A percentile compares a stretch with the other conserved stretches of the same genome.
These are phyloP conservation scores for Microcebus lehilahytsara DNA, from an alignment of 2,113 vertebrate genomes.

Conservation along the genomic window DNA sequence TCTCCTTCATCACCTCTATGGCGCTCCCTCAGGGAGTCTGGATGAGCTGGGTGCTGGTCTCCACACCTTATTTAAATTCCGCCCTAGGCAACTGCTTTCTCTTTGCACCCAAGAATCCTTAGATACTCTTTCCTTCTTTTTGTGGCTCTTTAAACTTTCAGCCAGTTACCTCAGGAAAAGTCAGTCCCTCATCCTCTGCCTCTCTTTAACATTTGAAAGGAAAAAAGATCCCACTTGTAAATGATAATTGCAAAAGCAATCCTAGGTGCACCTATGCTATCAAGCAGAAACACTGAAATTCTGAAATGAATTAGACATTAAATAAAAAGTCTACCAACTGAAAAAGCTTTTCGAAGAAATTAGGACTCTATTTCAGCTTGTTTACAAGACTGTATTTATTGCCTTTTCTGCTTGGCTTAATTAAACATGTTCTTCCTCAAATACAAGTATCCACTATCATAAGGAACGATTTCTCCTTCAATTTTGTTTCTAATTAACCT, in stretches of 20 bases:
- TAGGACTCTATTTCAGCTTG: neutral
- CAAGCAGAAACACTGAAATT: neutral
- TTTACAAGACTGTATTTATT: constrained; percentile 6
- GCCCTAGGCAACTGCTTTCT: neutral
- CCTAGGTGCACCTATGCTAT: neutral
- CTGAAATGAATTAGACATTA: neutral
- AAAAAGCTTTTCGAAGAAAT: neutral
- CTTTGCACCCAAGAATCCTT: neutral
- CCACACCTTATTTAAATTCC: neutral
- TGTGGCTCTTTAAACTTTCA: neutral
- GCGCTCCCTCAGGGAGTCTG: neutral
- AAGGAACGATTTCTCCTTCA: neutral
- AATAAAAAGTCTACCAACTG: neutral
- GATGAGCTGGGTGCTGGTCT: neutral
- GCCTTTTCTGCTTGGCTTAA: neutral
- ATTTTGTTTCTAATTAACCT: constrained; percentile 53
- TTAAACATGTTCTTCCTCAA: neutral
- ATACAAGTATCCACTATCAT: neutral
- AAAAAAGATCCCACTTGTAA: neutral
- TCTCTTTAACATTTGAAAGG: constrained; percentile 27
- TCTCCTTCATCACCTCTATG: neutral
- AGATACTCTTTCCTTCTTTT: neutral
- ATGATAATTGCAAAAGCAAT: neutral
- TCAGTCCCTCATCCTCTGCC: neutral
- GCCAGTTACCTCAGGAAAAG: neutral